Evolutionary conservation across 2,113 vertebrate species (phyloP), one percentile per base, ranked within the genome.

Genomic region (Rhinopomastus cyanomelas): DNA sequence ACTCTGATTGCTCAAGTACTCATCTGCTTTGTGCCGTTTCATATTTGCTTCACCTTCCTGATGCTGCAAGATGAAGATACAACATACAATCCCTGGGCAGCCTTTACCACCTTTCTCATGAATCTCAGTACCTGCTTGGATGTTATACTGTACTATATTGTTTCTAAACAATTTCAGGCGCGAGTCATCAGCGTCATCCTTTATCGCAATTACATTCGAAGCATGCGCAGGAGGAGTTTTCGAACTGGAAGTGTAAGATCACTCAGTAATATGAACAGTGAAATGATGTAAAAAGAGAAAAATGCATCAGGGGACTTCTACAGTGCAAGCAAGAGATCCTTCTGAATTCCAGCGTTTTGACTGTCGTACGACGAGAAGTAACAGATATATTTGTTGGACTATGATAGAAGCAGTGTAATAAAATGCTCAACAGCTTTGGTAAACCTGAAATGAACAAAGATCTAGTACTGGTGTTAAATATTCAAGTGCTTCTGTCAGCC

Each of bases 111-210:
- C 14, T 99, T 98, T 90, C 97, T 99, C 84, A 99, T 99, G 99
- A 99, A 98, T 89, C 96, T 98, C 89, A 99, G 99, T 91, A 99
- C 98, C 0, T 98, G 99, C 57, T 59, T 99, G 79, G 99, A 99
- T 3, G 98, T 99, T 21, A 98, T 99, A n/a, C 97, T 99, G 39
- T 99, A 99, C 87, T 99, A 99, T 71, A 99, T 99, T 0, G 99
- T 99, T 66, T 99, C 99, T 39, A 99, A 99, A 93, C 99, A 99
- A 93, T 99, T 99, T 96, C 99, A 99, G 92, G 99, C 99, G 22
- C 94, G 99, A 77, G 99, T 99, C 77, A 99, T 99, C 83, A 99
- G 99, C 0, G 99, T 99, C 73, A 99, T 99, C 79, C 96, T 99
- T 32, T 99, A 99, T 93, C 97, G 99, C 53, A 99, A 99, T 76